Conservation (phyloP, 35 echinoderm and acorn worm species). For the Heliocidaris tuberculata region DNA sequence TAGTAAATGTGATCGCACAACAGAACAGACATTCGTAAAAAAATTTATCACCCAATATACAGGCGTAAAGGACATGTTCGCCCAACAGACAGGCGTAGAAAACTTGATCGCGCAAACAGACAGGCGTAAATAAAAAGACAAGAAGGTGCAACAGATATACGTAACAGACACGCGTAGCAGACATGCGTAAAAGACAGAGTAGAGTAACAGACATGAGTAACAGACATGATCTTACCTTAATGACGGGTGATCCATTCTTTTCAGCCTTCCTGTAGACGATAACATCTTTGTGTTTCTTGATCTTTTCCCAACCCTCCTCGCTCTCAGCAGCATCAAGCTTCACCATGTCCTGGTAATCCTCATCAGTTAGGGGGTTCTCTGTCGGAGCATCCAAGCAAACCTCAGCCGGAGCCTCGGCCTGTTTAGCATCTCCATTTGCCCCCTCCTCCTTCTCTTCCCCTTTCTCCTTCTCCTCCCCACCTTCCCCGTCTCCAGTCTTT, state of each 20-base stretch:
- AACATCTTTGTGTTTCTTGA: constrained; percentile 81
- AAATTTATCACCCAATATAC: too few relatives aligned
- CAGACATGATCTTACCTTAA: constrained; percentile 72
- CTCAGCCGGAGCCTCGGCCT: constrained; percentile 51
- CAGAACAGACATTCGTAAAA: too few relatives aligned
- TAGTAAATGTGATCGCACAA: too few relatives aligned
- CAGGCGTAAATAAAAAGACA: too few relatives aligned
- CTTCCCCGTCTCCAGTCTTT: constrained; percentile 49
- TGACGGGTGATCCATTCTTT: constrained; percentile 75
- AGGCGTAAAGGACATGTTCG: too few relatives aligned
- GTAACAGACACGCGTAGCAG: too few relatives aligned
- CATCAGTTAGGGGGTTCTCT: constrained; percentile 88
- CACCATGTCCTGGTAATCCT: constrained; percentile 77
- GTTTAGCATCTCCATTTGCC: constrained; percentile 39
- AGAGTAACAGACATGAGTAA: not conserved
- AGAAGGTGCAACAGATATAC: too few relatives aligned
- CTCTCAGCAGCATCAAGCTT: constrained; percentile 72
- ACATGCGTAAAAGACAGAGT: not conserved
- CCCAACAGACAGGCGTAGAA: too few relatives aligned
- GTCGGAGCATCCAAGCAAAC: constrained; percentile 71
- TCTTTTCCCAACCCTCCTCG: constrained; percentile 88
- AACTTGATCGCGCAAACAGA: too few relatives aligned
- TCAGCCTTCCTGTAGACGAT: constrained; percentile 77
- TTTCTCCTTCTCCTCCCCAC: constrained; percentile 65
- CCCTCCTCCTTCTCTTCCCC: constrained; percentile 53